Evolutionary conservation across 2,113 vertebrate genomes (phyloP).

Genomic region (Martes martes): DNA sequence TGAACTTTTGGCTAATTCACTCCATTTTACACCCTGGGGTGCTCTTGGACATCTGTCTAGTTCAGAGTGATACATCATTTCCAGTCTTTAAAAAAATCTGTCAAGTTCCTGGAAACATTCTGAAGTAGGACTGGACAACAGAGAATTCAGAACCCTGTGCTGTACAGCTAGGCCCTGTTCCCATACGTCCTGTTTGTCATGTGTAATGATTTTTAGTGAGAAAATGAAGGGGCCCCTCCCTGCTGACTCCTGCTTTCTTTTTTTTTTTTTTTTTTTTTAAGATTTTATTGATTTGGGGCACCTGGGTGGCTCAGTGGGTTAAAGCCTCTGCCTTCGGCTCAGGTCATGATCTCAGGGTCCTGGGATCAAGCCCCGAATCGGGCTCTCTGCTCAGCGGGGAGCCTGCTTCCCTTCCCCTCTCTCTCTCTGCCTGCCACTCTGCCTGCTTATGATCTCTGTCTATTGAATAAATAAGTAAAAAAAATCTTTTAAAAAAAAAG

Average conservation of each 20-base stretch:
- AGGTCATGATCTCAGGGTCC: too few relatives aligned
- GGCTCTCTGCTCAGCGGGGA: too few relatives aligned
- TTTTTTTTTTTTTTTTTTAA: too few relatives aligned
- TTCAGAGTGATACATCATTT: slow-evolving; percentile 12
- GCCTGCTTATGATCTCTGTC: too few relatives aligned
- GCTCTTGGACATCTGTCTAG: neutral
- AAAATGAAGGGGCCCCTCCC: neutral
- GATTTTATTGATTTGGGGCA: too few relatives aligned
- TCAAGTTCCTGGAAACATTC: slow-evolving; percentile 21
- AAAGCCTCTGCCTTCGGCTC: too few relatives aligned
- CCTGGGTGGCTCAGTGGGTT: too few relatives aligned
- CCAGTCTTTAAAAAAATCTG: slow-evolving; percentile 19
- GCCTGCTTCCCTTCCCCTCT: too few relatives aligned
- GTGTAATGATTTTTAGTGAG: neutral
- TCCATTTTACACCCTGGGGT: slow-evolving; percentile 13
- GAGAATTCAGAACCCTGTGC: neutral
- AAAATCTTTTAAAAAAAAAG: too few relatives aligned
- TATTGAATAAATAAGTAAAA: too few relatives aligned
- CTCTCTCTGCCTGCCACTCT: too few relatives aligned
- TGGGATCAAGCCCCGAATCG: too few relatives aligned
- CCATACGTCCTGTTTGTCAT: neutral
- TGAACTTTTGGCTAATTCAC: slow-evolving; percentile 17
- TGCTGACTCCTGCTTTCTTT: neutral
- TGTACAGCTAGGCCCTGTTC: neutral
- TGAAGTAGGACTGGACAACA: neutral